phyloP scores from a whole-genome alignment of 2,797 vertebrate species.

The Syncerus caffer region DNA sequence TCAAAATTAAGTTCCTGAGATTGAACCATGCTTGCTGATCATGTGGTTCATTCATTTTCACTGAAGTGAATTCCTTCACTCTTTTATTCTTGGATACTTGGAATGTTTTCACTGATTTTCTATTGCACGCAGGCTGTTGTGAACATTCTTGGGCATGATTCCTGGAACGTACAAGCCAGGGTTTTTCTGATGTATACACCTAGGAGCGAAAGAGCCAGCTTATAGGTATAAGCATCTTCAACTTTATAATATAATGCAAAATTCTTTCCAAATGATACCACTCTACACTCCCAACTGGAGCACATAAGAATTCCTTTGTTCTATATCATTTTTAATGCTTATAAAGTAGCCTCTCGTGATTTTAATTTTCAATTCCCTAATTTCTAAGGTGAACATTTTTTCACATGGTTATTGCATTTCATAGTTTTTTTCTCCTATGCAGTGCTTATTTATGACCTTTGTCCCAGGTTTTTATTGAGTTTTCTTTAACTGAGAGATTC shows the following conservation, averaged over 20 bases:
- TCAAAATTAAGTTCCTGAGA: not conserved
- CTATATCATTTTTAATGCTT: not conserved
- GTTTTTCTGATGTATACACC: not conserved
- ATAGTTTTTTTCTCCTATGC: slow-evolving; percentile 23
- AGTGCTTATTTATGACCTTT: not conserved
- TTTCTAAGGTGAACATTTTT: not conserved
- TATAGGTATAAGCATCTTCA: not conserved
- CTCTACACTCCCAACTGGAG: not conserved
- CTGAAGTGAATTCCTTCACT: slow-evolving; percentile 33
- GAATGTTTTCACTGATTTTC: slow-evolving; percentile 51
- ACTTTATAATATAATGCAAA: not conserved
- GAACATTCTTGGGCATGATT: slow-evolving; percentile 33
- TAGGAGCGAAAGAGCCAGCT: not conserved
- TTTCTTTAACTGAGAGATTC: slow-evolving; percentile 1
- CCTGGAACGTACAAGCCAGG: not conserved
- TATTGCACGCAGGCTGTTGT: slow-evolving; percentile 41
- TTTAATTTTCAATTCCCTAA: slow-evolving; percentile 2
- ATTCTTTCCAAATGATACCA: not conserved
- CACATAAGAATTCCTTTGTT: not conserved
- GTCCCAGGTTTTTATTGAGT: slow-evolving; percentile 5
- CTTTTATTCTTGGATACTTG: not conserved
- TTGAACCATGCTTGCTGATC: not conserved
- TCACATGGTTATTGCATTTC: not conserved
- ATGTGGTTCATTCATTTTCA: slow-evolving; percentile 36
- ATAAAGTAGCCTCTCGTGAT: not conserved